Evolutionary conservation across 2,113 vertebrate species (phyloP), one percentile per base, ranked within the genome.

Genomic region (Phaethornis superciliosus): DNA sequence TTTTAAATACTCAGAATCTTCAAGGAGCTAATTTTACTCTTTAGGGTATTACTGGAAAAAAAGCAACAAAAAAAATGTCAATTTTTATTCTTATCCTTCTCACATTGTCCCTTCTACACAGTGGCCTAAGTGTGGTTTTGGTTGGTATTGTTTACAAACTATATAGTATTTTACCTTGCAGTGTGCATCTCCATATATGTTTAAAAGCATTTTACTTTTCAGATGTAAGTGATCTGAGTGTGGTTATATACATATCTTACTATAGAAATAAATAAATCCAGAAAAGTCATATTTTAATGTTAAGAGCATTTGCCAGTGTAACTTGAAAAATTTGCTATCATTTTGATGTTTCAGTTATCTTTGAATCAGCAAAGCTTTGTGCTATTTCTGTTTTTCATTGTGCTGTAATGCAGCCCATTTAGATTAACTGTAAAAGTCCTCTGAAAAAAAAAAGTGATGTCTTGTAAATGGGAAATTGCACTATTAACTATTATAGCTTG

Each of bases 281-380:
- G 52, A 79, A 94, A 78, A 81, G 30, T 14, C 62, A 81, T 92
- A 16, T 88, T 95, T 85, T 78, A 78, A 70, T 86, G 37, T 46
- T 89, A 68, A 85, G 74, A 47, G 86, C 92, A 75, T 84, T 90
- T 93, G 83, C 90, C 71, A 91, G 62, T 75, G 35, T 23, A 82
- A 64, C 75, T 76, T 97, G 96, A 93, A 97, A 97, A 93, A 92
- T 91, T 95, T 97, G 87, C 84, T 32, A 27, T 47, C 13, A 8
- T 91, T 94, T 81, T 90, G 94, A 94, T 94, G 81, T 96, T 97
- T 93, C 91, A 87, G 97, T 97, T 96, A 74, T 92, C 87, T 97
- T 88, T 15, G 87, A 89, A 86, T 88, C 81, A 90, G 70, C 40
- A 46, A 72, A 86, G 30, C 49, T 82, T 92, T 79, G 32, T 87